Evolutionary conservation across 1,140 invertebrate genomes (phyloP).

Genomic region (Pogonomyrmex californicus): DNA sequence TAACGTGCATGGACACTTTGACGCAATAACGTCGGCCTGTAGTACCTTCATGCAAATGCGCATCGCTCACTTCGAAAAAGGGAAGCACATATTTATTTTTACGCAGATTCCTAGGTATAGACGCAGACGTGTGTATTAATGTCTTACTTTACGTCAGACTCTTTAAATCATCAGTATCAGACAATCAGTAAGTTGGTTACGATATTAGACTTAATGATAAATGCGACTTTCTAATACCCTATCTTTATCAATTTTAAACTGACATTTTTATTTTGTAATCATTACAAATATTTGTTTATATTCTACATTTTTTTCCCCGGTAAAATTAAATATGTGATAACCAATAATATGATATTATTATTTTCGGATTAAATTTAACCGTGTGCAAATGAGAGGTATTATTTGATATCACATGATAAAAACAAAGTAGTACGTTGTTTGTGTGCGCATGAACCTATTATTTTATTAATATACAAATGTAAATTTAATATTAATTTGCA

Average conservation of each 20-base stretch:
- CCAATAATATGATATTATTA: background rate
- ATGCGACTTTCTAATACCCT: background rate
- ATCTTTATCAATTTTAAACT: background rate
- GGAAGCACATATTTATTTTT: constrained; percentile 37
- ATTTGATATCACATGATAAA: background rate
- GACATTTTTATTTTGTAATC: background rate
- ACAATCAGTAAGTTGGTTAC: background rate
- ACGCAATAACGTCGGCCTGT: constrained; percentile 33
- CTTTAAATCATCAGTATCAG: background rate
- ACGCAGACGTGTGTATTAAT: too few relatives aligned
- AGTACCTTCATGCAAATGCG: constrained; percentile 57
- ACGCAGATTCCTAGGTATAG: constrained; percentile 6
- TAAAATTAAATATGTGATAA: background rate
- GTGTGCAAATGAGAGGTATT: background rate
- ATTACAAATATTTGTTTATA: background rate
- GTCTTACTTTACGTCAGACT: background rate
- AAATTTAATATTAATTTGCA: constrained; percentile 21
- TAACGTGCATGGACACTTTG: constrained; percentile 44
- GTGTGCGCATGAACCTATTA: background rate
- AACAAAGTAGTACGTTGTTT: background rate
- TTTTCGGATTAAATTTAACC: background rate
- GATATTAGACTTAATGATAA: constrained; percentile 1
- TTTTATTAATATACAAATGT: constrained; percentile 15
- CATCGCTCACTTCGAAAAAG: constrained; percentile 15
- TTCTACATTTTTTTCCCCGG: background rate